Conservation (phyloP, 2,797 vertebrate genomes). For the Nannoperca australis region DNA sequence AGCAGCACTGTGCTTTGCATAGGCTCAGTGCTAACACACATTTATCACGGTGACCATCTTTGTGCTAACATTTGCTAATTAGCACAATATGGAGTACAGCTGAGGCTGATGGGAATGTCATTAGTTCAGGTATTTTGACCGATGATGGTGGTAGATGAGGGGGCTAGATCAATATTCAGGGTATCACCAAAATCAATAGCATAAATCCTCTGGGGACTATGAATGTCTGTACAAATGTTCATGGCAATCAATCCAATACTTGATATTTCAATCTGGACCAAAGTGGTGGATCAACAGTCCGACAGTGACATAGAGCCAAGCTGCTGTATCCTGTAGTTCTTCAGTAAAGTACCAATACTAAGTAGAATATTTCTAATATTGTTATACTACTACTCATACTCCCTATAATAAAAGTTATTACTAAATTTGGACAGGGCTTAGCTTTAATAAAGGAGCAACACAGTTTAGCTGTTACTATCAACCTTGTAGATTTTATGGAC, state of each 20-base stretch:
- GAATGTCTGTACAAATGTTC: not conserved
- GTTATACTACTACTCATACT: no score
- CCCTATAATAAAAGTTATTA: not conserved
- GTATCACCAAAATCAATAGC: not conserved
- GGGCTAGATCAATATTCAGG: not conserved
- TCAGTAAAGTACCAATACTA: not conserved
- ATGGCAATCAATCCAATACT: not conserved
- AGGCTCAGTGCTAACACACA: not conserved
- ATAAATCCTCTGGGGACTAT: not conserved
- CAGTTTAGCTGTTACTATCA: not conserved
- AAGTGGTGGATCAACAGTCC: not conserved
- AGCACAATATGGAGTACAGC: not conserved
- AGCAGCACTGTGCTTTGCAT: not conserved
- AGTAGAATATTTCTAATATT: not conserved
- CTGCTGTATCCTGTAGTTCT: not conserved
- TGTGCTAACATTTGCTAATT: not conserved
- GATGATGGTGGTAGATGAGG: not conserved
- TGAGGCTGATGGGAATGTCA: not conserved
- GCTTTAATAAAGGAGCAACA: not conserved
- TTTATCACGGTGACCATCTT: not conserved
- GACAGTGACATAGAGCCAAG: not conserved
- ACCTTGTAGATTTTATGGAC: not conserved
- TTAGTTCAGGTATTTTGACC: not conserved
- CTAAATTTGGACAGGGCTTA: not conserved
- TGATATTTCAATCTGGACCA: not conserved